A percentile compares a stretch with the other conserved stretches of the same genome.
These are phyloP conservation scores for Panopea generosa DNA, from an alignment of 2,888 invertebrate species.

Conservation along the genomic window DNA sequence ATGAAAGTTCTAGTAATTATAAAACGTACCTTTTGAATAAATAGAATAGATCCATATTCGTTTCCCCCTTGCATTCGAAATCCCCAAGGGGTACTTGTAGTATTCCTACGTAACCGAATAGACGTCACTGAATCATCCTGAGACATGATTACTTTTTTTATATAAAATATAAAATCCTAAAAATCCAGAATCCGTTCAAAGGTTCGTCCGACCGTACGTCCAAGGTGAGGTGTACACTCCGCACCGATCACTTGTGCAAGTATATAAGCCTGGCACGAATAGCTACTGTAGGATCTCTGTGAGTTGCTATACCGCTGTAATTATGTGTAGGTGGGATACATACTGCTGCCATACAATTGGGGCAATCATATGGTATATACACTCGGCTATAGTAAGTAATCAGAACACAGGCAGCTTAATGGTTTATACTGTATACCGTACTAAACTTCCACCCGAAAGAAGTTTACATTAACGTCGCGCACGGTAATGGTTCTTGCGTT, in stretches of 20 bases:
- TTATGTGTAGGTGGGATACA: no score
- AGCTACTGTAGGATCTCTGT: no score
- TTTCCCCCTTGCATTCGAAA: slow-evolving; percentile 82
- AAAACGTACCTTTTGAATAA: slow-evolving; percentile 80
- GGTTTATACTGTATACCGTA: no score
- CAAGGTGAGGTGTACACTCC: slow-evolving; percentile 13
- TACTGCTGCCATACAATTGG: no score
- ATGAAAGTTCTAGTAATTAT: no score
- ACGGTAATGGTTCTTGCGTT: no score
- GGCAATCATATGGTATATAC: no score
- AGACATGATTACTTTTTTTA: slow-evolving; percentile 35
- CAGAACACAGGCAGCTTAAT: no score
- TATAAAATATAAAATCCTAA: not conserved
- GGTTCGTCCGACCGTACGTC: slow-evolving; percentile 35
- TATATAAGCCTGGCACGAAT: not conserved
- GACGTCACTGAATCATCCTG: slow-evolving; percentile 55
- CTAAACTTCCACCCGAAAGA: no score
- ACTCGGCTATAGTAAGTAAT: no score
- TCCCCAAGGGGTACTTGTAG: slow-evolving; percentile 80
- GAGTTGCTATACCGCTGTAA: no score
- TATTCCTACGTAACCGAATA: slow-evolving; percentile 72
- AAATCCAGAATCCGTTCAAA: not conserved
- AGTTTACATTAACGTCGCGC: no score
- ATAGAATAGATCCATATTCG: slow-evolving; percentile 76
- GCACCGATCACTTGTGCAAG: slow-evolving; percentile 8